Evolutionary conservation across 2,888 invertebrate species (phyloP), one percentile per base, ranked within the genome.

Genomic region (Lasioglossum lativentre): DNA sequence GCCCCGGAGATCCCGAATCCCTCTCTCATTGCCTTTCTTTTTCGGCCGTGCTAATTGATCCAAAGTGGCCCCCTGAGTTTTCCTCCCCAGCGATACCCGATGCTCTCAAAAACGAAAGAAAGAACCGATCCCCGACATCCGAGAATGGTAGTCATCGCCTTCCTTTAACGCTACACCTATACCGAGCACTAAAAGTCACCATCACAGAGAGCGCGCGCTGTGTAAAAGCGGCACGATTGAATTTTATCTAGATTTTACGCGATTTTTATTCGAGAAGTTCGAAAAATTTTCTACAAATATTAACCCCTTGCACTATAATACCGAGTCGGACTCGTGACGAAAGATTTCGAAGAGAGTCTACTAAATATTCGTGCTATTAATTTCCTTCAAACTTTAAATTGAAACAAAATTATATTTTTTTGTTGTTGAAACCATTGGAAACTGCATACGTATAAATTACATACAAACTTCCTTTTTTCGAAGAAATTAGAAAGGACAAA

Each of bases 11-110:
- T 45, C 16, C 75, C 75, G 78, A 52, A 71, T 83, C 83, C 82
- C 85, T 63, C 85, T 63, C 79, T 78, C 71, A 68, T 80, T 81
- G 71, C 66, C 72, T 70, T 82, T 81, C 72, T 77, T 80, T 80
- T 86, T 82, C 83, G 75, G 45, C 56, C 80, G 82, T 72, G 87
- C 80, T 90, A 90, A 90, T 90, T 89, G 90, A 89, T 88, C 90
- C 85, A 87, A 90, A 90, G 88, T 89, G 90, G 86, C 82, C 82
- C 70, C 82, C 83, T 77, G 75, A 72, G 34, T 74, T 52, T 70
- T 23, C 77, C 27, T 42, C 72, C 75, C 52, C 40, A 63, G 34
- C 52, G 80, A 77, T 68, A 59, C 72, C 34, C 56, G 30, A 66
- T 75, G 72, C 82, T 34, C 30, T 56, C 38, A 10, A 23, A 23